phyloP scores from a whole-genome alignment of 2,888 invertebrate genomes.

The Malthinus flaveolus region DNA sequence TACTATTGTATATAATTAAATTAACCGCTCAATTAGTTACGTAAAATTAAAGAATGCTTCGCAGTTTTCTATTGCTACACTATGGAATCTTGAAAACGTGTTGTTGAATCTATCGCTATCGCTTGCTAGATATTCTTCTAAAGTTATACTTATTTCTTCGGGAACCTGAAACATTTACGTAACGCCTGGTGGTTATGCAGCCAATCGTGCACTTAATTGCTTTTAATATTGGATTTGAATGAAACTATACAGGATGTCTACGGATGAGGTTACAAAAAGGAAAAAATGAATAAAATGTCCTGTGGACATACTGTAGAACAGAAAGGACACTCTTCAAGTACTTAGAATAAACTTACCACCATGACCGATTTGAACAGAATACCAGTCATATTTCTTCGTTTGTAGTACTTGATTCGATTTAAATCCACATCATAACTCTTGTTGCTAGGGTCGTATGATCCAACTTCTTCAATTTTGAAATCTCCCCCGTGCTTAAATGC shows the following conservation, averaged over 20 bases:
- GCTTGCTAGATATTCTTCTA: slow-evolving; percentile 59
- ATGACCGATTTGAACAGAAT: slow-evolving; percentile 60
- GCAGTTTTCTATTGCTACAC: slow-evolving; percentile 61
- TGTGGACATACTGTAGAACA: too few species aligned
- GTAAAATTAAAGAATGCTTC: slow-evolving; percentile 69
- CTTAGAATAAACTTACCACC: slow-evolving; percentile 53
- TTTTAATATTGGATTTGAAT: too few species aligned
- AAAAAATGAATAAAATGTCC: too few species aligned
- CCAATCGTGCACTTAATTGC: too few species aligned
- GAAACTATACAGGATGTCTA: too few species aligned
- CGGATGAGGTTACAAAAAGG: too few species aligned
- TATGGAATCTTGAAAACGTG: slow-evolving; percentile 67
- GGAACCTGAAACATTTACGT: too few species aligned
- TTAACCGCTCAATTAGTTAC: slow-evolving; percentile 51
- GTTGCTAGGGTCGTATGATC: slow-evolving; percentile 54
- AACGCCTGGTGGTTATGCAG: too few species aligned
- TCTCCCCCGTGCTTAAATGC: slow-evolving; percentile 60
- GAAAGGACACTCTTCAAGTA: too few species aligned
- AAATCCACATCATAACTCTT: slow-evolving; percentile 20
- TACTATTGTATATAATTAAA: background rate
- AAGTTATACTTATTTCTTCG: slow-evolving; percentile 49
- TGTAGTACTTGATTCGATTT: slow-evolving; percentile 35
- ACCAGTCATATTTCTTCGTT: slow-evolving; percentile 60
- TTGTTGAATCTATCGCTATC: slow-evolving; percentile 61
- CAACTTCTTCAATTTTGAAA: slow-evolving; percentile 56